These are phyloP conservation scores for Baronia brevicornis DNA, from an alignment of 2,888 invertebrate species.

Conservation along the genomic window DNA sequence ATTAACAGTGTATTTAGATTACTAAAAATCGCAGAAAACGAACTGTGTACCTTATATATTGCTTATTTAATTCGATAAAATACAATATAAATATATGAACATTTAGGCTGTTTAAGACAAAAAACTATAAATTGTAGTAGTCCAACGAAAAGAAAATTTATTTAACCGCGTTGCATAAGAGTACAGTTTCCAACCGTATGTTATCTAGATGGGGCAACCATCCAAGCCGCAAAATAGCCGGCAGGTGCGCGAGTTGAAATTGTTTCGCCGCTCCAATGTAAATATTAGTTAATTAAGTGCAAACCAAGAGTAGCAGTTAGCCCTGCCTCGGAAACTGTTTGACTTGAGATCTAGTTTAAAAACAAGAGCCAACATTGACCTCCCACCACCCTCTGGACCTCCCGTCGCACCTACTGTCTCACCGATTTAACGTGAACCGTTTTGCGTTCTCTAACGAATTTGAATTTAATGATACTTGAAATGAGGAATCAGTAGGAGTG, in stretches of 20 bases:
- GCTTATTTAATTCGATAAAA: no score
- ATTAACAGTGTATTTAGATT: no score
- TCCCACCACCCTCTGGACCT: conserved; percentile 1
- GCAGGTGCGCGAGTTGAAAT: conserved; percentile 59
- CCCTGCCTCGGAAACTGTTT: conserved; percentile 26
- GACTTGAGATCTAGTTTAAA: conserved; percentile 37
- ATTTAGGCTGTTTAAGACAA: no score
- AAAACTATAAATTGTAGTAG: no score
- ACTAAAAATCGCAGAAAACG: no score
- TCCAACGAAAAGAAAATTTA: no score
- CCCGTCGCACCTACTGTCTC: not conserved
- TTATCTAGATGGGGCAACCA: conserved; percentile 32
- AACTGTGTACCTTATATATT: no score
- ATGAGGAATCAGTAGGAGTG: no score
- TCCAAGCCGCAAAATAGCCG: conserved; percentile 45
- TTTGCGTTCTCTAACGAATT: conserved; percentile 9
- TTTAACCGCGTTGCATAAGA: no score
- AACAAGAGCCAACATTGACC: conserved; percentile 23
- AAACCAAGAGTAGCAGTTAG: conserved; percentile 45
- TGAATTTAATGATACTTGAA: conserved; percentile 4
- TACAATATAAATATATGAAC: no score
- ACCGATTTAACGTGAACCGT: conserved; percentile 5
- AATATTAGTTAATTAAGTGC: conserved; percentile 74
- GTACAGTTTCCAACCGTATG: conserved; percentile 24
- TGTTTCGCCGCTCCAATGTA: conserved; percentile 61